Base-by-base conservation (phyloP, 1,140 invertebrate genomes). In the Drepana arcuata region DNA sequence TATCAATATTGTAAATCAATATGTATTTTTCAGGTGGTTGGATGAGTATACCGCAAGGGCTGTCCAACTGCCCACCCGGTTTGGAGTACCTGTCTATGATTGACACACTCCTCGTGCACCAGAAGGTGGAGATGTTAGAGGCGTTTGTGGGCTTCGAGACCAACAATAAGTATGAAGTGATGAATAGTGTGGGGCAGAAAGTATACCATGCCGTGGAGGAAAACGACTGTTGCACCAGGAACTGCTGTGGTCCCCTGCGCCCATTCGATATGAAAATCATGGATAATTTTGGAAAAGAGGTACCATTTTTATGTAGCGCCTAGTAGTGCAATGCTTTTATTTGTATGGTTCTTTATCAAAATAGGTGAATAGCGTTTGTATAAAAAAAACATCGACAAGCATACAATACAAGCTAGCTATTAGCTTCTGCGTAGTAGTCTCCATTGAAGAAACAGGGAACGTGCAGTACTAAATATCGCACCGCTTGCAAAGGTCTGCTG, bases 71-170 rank as follows among this genome's bases (percentile, higher is more conserved):
- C 86, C 95, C 93, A 33, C 93, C 89, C 63, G 95, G 95, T 48
- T 91, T 98, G 86, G 95, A 96, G 87, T 97, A 95, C 88, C 90
- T 97, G 84, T 93, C 92, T 72, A 88, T 87, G 87, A 90, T 97
- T 87, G 95, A 97, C 79, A 90, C 94, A 54, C 83, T 97, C 26
- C 84, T 96, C 36, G 88, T 98, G 27, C 91, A 96, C 60, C 95
- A 96, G 75, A 94, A 95, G 84, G 88, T 94, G 6, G 94, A 96
- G 69, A 50, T 93, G 4, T 59, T 95, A 12, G 94, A 97, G 88
- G 91, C 90, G 10, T 88, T 94, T 49, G 89, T 89, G 41, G 93
- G 93, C n/a, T 95, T 91, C 82, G 94, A 96, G 80, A 94, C 92
- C n/a, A 91, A 92, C 58, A 96, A 96, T 66, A 95, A 94, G 77